Base-by-base conservation (phyloP, 2,888 invertebrate species). In the Pammene fasciana region DNA sequence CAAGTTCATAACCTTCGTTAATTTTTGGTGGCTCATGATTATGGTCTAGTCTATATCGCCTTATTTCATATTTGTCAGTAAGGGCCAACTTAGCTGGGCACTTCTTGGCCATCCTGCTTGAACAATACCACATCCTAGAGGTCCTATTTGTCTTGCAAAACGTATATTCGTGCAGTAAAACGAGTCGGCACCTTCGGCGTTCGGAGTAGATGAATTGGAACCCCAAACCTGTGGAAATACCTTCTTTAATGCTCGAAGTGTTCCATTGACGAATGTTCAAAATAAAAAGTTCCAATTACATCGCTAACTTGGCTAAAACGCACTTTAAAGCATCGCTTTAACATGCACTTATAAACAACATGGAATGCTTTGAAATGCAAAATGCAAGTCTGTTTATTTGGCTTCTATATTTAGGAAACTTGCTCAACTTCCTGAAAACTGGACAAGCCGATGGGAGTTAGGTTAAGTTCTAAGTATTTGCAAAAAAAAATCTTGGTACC, bases 91-190 rank as follows among this genome's bases (percentile, higher is more conserved):
- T 60, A 14, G 73, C 73, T 8, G 57, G 45, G 14, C 73, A 73
- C 61, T 36, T 48, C 48, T 50, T 72, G 7, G 65, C 67, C 14
- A 61, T 55, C 54, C 76, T 77, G n/a, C 67, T 76, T 0, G 79
- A 79, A 46, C 80, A 80, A 59, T 77, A 75, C 78, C 78, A 79
- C 57, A 68, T 60, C 11, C 52, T 70, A 0, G 73, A 72, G 6
- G 59, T 64, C 55, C 68, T 73, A 62, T 75, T 75, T 13, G 43
- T 55, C 52, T 75, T 74, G 34, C 73, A 74, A 62, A 75, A 79
- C 0, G 75, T 76, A 45, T 78, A 70, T 6, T 75, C 74, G 6
- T 72, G 60, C 13, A 77, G 48, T 1, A 72, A 45, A 10, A 77
- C 50, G 0, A 75, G 66, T 3, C 57, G 56, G n/a, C 65, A 66